Conservation (phyloP, 2,888 invertebrate genomes). For the Scaptomyza reducta region DNA sequence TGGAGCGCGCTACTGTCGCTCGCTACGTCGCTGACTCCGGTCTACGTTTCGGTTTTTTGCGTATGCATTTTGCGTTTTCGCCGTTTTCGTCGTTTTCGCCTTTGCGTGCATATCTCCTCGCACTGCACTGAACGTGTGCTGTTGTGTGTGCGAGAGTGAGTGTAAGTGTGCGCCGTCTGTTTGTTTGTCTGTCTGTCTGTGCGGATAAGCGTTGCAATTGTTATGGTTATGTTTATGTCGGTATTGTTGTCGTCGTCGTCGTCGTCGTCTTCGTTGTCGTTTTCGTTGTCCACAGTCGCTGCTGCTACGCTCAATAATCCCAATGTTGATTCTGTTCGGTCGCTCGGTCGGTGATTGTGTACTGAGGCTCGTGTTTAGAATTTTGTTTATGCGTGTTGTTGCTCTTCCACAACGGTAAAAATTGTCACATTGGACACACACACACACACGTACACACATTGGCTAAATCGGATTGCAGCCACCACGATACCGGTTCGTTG, state of each 20-base stretch:
- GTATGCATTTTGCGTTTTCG: conserved; percentile 28
- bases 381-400: conserved; percentile 51
- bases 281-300: conserved; percentile 34
- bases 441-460: neutral
- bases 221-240: conserved; percentile 66
- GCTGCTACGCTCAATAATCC: conserved; percentile 59
- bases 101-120: conserved; percentile 40
- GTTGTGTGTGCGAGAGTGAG: conserved; percentile 20
- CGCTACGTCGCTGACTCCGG: conserved; percentile 44
- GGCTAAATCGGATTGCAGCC: conserved; percentile 21
- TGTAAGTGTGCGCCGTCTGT: conserved; percentile 8
- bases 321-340: conserved; percentile 65
- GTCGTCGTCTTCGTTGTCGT: conserved; percentile 7
- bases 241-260: conserved; percentile 39
- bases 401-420: conserved; percentile 36
- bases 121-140: conserved; percentile 15
- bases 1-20: conserved; percentile 68
- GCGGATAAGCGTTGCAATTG: conserved; percentile 65
- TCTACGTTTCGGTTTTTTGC: conserved; percentile 38
- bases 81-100: conserved; percentile 18
- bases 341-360: conserved; percentile 57
- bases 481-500: conserved; percentile 2
- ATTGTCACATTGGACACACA: conserved; percentile 43
- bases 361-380: conserved; percentile 64
- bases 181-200: conserved; percentile 33